Percentiles rank a stretch among this genome's conserved stretches.
Evolutionary conservation across 2,888 invertebrate species (phyloP).

Genomic region (Lasioglossum zephyrum): DNA sequence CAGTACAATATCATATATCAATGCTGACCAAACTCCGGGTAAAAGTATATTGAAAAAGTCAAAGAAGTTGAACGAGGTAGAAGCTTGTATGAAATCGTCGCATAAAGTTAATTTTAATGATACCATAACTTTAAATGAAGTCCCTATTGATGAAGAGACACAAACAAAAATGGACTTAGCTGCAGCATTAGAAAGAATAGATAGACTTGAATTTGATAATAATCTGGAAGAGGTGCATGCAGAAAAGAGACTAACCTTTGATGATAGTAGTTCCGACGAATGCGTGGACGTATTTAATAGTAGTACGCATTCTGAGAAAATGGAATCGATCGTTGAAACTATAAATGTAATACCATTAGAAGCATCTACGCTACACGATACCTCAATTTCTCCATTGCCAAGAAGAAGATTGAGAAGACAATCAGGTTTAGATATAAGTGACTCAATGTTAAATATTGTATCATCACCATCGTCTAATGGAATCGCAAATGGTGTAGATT

Average conservation of each 20-base stretch:
- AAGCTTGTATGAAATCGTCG: slow-evolving; percentile 57
- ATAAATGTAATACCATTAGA: background rate
- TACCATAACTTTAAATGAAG: slow-evolving; percentile 62
- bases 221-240: slow-evolving; percentile 22
- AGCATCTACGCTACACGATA: background rate
- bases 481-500: background rate
- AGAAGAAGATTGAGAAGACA: slow-evolving; percentile 27
- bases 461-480: background rate
- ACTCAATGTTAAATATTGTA: background rate
- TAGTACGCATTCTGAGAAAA: background rate
- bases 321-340: too few relatives aligned
- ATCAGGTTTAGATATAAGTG: slow-evolving; percentile 1
- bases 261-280: slow-evolving; percentile 58
- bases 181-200: slow-evolving; percentile 65
- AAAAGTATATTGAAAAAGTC: slow-evolving; percentile 78
- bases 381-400: background rate
- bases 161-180: slow-evolving; percentile 58
- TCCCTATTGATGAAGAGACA: slow-evolving; percentile 63
- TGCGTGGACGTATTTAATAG: background rate
- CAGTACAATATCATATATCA: slow-evolving; percentile 75
- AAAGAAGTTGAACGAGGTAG: slow-evolving; percentile 47
- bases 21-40: slow-evolving; percentile 79
- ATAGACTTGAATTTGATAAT: slow-evolving; percentile 63
- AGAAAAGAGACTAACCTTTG: slow-evolving; percentile 69
- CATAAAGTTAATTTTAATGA: slow-evolving; percentile 80